A percentile compares a stretch with the other conserved stretches of the same genome.
Evolutionary conservation across 2,797 vertebrate genomes (phyloP).

Genomic region (Mionectes olivaceus): DNA sequence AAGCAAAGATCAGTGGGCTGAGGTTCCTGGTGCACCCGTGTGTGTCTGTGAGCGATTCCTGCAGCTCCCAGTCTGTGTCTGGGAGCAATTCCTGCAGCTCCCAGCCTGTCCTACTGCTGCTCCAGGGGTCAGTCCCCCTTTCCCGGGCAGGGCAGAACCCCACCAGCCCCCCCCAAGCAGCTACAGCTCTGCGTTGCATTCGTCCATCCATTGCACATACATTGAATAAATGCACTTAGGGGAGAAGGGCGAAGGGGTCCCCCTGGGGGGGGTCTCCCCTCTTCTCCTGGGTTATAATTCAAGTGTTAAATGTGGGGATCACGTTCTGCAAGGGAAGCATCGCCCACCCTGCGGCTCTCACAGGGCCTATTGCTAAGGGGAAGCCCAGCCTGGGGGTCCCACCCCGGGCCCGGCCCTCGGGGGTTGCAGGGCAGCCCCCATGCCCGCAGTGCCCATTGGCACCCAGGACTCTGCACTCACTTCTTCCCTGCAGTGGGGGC

Average conservation of each 20-base stretch:
- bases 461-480: background rate
- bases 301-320: conserved; percentile 84
- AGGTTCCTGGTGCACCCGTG: conserved; percentile 63
- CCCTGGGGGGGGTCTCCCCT: background rate
- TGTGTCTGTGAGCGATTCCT: background rate
- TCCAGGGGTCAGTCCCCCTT: background rate
- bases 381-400: conserved; percentile 45
- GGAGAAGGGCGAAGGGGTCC: conserved; percentile 62
- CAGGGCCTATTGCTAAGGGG: conserved; percentile 71
- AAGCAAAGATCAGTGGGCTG: conserved; percentile 76
- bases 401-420: background rate
- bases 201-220: conserved; percentile 68
- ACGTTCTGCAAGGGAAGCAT: conserved; percentile 85
- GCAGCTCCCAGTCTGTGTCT: background rate
- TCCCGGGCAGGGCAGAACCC: background rate
- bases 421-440: background rate
- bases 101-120: background rate
- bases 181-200: conserved; percentile 66
- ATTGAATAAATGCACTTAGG: conserved; percentile 90
- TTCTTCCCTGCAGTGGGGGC: background rate
- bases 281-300: conserved; percentile 79
- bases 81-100: background rate
- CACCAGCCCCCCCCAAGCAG: conserved; percentile 56
- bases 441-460: background rate
- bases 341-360: conserved; percentile 59